Conservation (phyloP, 2,888 invertebrate genomes). For the Mythimna lalbum region DNA sequence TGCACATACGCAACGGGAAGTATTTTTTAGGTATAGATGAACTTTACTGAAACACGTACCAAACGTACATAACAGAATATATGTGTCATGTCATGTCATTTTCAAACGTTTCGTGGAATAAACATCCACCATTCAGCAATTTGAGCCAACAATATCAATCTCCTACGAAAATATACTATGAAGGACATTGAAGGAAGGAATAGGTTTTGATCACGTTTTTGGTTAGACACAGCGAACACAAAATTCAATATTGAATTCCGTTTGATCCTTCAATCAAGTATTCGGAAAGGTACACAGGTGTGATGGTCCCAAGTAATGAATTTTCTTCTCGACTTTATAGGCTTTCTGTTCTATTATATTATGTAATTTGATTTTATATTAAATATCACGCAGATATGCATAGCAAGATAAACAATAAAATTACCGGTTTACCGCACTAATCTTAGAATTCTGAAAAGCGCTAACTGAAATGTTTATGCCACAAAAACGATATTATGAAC, state of each 20-base stretch:
- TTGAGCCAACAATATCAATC: conserved; percentile 23
- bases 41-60: conserved; percentile 6
- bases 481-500: conserved; percentile 20
- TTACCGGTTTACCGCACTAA: neutral
- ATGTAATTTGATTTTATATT: neutral
- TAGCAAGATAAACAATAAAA: neutral
- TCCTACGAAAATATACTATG: conserved; percentile 32
- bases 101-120: conserved; percentile 38
- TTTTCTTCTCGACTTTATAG: neutral
- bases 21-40: neutral
- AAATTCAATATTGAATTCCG: conserved; percentile 34
- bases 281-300: conserved; percentile 15
- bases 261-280: conserved; percentile 35
- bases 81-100: conserved; percentile 27
- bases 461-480: conserved; percentile 21
- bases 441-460: conserved; percentile 11
- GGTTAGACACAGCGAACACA: conserved; percentile 10
- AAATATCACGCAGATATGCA: neutral
- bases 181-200: conserved; percentile 17
- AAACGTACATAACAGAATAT: conserved; percentile 11
- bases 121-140: conserved; percentile 29
- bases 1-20: neutral
- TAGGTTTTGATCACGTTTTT: conserved; percentile 5
- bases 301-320: conserved; percentile 1
- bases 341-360: neutral